These are phyloP conservation scores for Elanoides forficatus DNA, from an alignment of 2,113 vertebrate species.

Conservation along the genomic window DNA sequence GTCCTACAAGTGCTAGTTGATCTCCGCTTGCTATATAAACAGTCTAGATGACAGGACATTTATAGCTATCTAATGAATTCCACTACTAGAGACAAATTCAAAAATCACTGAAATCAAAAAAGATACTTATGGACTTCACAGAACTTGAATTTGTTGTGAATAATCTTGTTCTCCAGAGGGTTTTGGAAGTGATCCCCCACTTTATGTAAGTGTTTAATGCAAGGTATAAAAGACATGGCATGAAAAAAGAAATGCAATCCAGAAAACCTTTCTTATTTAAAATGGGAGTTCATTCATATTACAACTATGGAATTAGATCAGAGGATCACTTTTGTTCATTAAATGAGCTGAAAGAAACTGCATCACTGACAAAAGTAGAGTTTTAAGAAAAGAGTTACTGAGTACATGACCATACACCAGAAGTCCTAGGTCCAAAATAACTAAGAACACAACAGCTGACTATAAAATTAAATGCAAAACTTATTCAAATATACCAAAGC, in stretches of 20 bases:
- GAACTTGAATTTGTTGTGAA: neutral
- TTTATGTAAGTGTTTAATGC: neutral
- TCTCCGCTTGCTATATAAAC: neutral
- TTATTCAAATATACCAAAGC: neutral
- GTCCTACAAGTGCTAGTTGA: neutral
- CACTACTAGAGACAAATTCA: neutral
- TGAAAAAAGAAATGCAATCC: neutral
- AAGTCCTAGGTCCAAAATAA: neutral
- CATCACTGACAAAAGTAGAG: neutral
- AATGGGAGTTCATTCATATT: neutral
- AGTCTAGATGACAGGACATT: neutral
- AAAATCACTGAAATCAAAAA: neutral
- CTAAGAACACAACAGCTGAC: neutral
- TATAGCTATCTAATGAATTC: neutral
- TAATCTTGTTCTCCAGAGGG: neutral
- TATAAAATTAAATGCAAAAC: neutral
- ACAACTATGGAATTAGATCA: neutral
- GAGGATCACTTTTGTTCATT: neutral
- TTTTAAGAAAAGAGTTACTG: neutral
- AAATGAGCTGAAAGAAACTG: neutral
- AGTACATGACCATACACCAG: neutral
- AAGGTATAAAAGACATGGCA: neutral
- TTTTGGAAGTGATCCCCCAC: neutral
- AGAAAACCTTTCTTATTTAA: neutral
- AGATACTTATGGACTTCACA: neutral